A percentile compares a stretch with the other conserved stretches of the same genome.
Conservation (phyloP, 2,888 invertebrate species). For the Eueremaeus valkanovi region DNA sequence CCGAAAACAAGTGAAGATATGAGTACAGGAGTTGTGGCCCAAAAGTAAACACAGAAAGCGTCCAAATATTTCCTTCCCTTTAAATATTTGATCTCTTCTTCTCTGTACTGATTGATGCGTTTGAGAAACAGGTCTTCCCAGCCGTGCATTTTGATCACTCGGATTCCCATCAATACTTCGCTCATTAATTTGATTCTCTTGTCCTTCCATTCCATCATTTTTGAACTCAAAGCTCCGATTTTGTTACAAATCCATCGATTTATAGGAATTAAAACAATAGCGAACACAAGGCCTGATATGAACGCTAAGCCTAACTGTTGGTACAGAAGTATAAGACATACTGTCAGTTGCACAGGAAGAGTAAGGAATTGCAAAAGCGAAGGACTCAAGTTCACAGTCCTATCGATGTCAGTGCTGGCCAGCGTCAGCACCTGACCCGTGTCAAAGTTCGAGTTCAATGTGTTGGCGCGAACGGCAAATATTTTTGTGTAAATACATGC, state of each 20-base stretch:
- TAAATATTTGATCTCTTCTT: constrained; percentile 53
- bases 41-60: constrained; percentile 95
- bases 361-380: constrained; percentile 97
- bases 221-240: constrained; percentile 76
- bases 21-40: constrained; percentile 94
- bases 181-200: constrained; percentile 76
- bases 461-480: constrained; percentile 55
- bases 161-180: constrained; percentile 80
- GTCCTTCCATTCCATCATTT: constrained; percentile 89
- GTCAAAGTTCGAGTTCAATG: constrained; percentile 55
- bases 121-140: constrained; percentile 68
- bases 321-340: constrained; percentile 77
- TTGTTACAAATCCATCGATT: constrained; percentile 83
- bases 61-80: constrained; percentile 85
- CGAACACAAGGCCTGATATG: constrained; percentile 81
- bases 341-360: constrained; percentile 80
- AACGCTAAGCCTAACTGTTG: constrained; percentile 85
- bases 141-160: constrained; percentile 82
- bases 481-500: constrained; percentile 74
- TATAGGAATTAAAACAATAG: constrained; percentile 81
- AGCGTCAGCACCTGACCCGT: constrained; percentile 90
- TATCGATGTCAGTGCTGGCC: constrained; percentile 93
- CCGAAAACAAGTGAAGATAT: constrained; percentile 79
- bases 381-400: constrained; percentile 90
- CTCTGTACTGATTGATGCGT: constrained; percentile 48